Evolutionary conservation across 2,888 invertebrate species (phyloP).

Genomic region (Cetonia aurata): DNA sequence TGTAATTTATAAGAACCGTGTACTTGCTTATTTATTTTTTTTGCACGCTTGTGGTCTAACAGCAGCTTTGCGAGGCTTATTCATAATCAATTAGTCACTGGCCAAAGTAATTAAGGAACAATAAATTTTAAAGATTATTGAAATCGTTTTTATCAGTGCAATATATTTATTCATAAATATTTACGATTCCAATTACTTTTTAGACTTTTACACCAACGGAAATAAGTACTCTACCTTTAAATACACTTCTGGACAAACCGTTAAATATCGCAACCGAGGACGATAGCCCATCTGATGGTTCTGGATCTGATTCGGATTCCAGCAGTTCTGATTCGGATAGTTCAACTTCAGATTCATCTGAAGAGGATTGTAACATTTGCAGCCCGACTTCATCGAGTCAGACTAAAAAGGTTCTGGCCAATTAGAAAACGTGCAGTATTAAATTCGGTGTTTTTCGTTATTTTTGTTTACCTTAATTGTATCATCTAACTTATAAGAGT

Average conservation of each 20-base stretch:
- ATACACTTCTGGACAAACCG: constrained; percentile 84
- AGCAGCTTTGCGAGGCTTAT: too few relatives aligned
- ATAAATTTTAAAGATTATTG: too few relatives aligned
- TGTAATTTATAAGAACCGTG: too few relatives aligned
- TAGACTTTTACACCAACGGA: constrained; percentile 82
- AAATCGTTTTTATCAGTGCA: too few relatives aligned
- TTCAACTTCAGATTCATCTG: constrained; percentile 57
- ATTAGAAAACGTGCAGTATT: constrained; percentile 43
- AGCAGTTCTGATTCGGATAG: constrained; percentile 66
- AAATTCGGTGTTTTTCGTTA: constrained; percentile 31
- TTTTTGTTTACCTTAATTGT: constrained; percentile 16
- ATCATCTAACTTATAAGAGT: constrained; percentile 20
- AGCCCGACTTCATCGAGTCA: constrained; percentile 37
- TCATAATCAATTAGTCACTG: too few relatives aligned
- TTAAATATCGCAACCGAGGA: constrained; percentile 68
- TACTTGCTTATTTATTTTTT: too few relatives aligned
- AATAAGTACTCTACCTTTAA: constrained; percentile 92
- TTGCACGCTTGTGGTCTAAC: too few relatives aligned
- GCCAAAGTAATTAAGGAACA: too few relatives aligned
- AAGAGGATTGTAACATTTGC: constrained; percentile 44
- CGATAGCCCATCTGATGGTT: constrained; percentile 69
- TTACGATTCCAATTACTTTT: too few relatives aligned
- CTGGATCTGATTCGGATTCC: constrained; percentile 67
- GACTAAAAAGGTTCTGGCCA: constrained; percentile 43
- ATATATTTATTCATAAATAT: too few relatives aligned